phyloP scores from a whole-genome alignment of 1,140 invertebrate genomes.

The Panagrolaimus sp. region DNA sequence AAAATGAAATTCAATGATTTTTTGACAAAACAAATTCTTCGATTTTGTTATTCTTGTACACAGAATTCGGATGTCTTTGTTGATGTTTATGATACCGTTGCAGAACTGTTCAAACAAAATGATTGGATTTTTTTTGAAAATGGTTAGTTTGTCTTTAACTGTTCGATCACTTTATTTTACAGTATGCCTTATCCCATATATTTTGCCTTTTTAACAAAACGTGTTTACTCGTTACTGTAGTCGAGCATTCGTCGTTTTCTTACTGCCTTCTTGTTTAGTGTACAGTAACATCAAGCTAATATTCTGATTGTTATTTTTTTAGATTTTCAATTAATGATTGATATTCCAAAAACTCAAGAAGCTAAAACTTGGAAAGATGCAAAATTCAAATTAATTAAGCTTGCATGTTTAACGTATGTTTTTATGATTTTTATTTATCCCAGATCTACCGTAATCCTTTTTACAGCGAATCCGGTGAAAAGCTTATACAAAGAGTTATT shows the following conservation, averaged over 20 bases:
- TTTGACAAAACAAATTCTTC: conserved; percentile 4
- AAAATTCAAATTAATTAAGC: background rate
- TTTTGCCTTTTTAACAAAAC: no score
- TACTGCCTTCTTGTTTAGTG: no score
- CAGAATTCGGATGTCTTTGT: background rate
- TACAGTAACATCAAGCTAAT: no score
- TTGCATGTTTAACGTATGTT: background rate
- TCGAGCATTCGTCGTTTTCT: no score
- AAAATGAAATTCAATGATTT: background rate
- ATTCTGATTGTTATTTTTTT: background rate
- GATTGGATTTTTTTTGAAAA: background rate
- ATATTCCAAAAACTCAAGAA: background rate
- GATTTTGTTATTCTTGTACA: background rate
- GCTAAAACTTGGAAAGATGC: background rate
- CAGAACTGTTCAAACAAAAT: background rate
- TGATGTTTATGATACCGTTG: background rate
- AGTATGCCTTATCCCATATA: no score
- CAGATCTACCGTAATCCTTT: no score
- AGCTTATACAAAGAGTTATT: background rate
- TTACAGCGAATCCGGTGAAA: background rate
- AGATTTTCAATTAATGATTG: background rate
- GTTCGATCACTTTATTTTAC: background rate
- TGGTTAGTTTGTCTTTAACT: background rate
- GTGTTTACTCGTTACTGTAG: no score
- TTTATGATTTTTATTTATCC: background rate